Base-by-base conservation (phyloP, 2,113 vertebrate species). In the Monopterus albus region DNA sequence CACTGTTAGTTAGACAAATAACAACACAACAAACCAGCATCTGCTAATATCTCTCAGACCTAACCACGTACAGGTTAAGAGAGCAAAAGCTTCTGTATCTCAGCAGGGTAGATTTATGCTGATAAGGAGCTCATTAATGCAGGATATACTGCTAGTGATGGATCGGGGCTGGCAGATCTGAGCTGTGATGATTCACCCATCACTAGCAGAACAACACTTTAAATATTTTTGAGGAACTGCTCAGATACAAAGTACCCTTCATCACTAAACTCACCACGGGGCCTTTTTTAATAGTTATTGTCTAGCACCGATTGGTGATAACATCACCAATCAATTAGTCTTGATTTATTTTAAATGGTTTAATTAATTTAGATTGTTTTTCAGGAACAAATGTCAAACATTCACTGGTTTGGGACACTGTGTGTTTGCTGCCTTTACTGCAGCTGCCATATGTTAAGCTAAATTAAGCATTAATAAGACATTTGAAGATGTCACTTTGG, bases 131-230 rank as follows among this genome's bases (percentile, higher is more conserved):
- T 93, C 90, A 89, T 91, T 3, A 91, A 79, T 80, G 65, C 69
- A 79, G 67, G 45, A 82, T 85, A 65, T 82, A 80, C 64, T 81
- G 50, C 52, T 75, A 53, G 78, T 75, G 82, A 80, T 86, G 75
- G 71, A 56, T 51, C 47, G 11, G 71, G 62, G 73, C 58, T 50
- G 50, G 68, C 45, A 45, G 65, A 75, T 56, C 53, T 63, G 47
- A 69, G 74, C 56, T 57, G 66, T n/a, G 82, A 84, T 92, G 88
- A 93, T 88, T 93, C 86, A 92, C 75, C 81, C 82, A 60, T 85
- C 84, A 83, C 86, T 75, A 82, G 79, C 72, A 82, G 67, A 85
- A 79, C 80, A 80, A 77, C 73, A 72, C 85, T 88, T 86, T 46
- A 60, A 79, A 87, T 75, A 78, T 78, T 81, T 87, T 81, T 23